A percentile compares a stretch with the other conserved stretches of the same genome.
These are phyloP conservation scores for Oryzias dopingdopingensis DNA, from an alignment of 2,797 vertebrate species.

Conservation along the genomic window DNA sequence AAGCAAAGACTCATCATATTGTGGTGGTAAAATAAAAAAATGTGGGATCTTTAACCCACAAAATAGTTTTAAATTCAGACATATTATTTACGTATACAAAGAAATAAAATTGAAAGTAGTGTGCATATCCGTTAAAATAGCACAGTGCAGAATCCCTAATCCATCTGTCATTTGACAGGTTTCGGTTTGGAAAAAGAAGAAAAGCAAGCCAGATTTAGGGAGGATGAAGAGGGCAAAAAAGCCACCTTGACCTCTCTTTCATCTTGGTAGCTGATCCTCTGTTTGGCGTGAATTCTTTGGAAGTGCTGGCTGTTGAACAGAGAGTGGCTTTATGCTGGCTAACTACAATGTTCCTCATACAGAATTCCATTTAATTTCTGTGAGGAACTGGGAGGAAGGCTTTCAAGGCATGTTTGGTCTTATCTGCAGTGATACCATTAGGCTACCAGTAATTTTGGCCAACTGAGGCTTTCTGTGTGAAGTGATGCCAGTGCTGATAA, in stretches of 20 bases:
- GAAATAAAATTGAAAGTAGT: too few relatives aligned
- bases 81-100: too few relatives aligned
- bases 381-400: slow-evolving; percentile 62
- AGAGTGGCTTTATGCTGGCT: slow-evolving; percentile 73
- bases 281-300: slow-evolving; percentile 61
- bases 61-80: too few relatives aligned
- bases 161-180: background rate
- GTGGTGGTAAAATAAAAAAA: too few relatives aligned
- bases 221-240: slow-evolving; percentile 42
- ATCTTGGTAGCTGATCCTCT: slow-evolving; percentile 72
- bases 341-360: slow-evolving; percentile 59
- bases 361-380: slow-evolving; percentile 66
- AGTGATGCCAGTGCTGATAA: slow-evolving; percentile 50
- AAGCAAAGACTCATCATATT: too few relatives aligned
- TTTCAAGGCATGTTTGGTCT: slow-evolving; percentile 68
- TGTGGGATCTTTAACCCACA: too few relatives aligned
- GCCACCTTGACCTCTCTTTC: slow-evolving; percentile 72
- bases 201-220: slow-evolving; percentile 36
- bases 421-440: slow-evolving; percentile 65
- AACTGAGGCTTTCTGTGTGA: slow-evolving; percentile 45
- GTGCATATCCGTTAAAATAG: too few relatives aligned
- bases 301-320: slow-evolving; percentile 73
- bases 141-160: too few relatives aligned
- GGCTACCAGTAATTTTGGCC: slow-evolving; percentile 54
- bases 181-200: slow-evolving; percentile 23